Evolutionary conservation across 2,797 vertebrate genomes (phyloP), one percentile per base, ranked within the genome.

Genomic region (Remorina albescens): DNA sequence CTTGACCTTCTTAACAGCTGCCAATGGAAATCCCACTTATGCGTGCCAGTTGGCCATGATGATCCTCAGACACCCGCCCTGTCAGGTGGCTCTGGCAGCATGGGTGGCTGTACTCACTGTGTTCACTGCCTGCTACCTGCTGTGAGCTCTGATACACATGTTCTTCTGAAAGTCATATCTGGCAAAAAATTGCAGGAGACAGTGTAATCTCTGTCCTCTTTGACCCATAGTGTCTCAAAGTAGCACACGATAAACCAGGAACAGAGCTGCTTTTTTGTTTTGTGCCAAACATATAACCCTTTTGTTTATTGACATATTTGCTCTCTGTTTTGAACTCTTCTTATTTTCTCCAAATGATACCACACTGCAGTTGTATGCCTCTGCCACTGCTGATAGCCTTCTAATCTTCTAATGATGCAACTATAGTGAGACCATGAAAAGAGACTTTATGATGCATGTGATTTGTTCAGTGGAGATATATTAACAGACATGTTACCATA

Each of bases 91-190:
- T 25, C 76, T 97, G 62, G 96, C 94, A 0, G 88, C 91, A 49
- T 93, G 94, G 6, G 78, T 96, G 0, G 95, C 95, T 0, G 19
- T 91, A 54, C 81, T 90, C 0, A 95, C 95, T 0, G 95, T 94
- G 65, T 85, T 95, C 54, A 81, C 88, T 6, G 95, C 95, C 34
- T 97, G 96, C 96, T 97, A 96, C 88, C 32, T 96, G 44, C 90
- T 97, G 92, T 97, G 94, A 97, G 26, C 75, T 62, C 36, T 10
- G 10, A 32, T 23, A 34, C 0, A 26, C 34, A n/a, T n/a, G 16
- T n/a, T 25, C 30, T 46, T 28, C 50, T 39, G 2, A 5, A 18
- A 8, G 3, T 61, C 32, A 47, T 8, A 15, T 39, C 30, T n/a
- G 41, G 21, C 30, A 39, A 60, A 47, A 28, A 56, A 44, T 16